phyloP scores from a whole-genome alignment of 2,113 vertebrate species.

The Atlantisia rogersi region DNA sequence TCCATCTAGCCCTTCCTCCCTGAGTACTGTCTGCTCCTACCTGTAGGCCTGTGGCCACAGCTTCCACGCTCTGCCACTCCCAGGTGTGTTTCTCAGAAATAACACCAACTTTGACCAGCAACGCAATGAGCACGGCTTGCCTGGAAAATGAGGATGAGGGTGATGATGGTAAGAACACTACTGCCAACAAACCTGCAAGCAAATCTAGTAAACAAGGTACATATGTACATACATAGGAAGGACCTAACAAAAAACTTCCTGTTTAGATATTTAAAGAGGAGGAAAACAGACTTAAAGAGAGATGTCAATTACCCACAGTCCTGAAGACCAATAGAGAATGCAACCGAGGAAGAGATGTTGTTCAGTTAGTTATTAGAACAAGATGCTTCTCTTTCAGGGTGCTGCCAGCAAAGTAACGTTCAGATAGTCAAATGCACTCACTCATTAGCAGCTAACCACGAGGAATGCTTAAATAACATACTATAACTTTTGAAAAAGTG shows the following conservation, averaged over 20 bases:
- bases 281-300: background rate
- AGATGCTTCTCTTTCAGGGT: background rate
- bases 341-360: background rate
- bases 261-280: background rate
- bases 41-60: slow-evolving; percentile 95
- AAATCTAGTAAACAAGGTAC: background rate
- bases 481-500: background rate
- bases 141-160: slow-evolving; percentile 65
- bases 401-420: background rate
- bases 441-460: background rate
- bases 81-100: slow-evolving; percentile 91
- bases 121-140: slow-evolving; percentile 94
- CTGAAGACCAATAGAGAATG: background rate
- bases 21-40: slow-evolving; percentile 63
- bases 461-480: background rate
- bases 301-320: background rate
- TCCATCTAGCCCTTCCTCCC: background rate
- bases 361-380: background rate
- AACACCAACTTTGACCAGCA: slow-evolving; percentile 94
- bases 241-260: background rate
- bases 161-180: background rate
- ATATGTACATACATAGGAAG: background rate
- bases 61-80: slow-evolving; percentile 96
- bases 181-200: background rate
- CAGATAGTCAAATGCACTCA: background rate